phyloP scores from a whole-genome alignment of 2,888 invertebrate genomes.

The Oeneis ivallda region DNA sequence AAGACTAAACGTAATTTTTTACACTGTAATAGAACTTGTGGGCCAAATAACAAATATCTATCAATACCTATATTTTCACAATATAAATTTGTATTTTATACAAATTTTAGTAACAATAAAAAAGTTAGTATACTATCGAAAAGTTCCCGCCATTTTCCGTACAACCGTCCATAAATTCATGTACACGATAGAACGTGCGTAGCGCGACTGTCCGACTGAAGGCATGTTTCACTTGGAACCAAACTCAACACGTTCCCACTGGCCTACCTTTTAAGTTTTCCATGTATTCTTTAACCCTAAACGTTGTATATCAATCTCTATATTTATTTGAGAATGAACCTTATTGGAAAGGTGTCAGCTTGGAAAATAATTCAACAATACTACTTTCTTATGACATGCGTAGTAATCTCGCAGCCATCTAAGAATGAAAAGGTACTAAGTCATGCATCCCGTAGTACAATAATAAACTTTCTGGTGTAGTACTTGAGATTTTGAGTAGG shows the following conservation, averaged over 20 bases:
- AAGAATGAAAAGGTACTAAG: conserved; percentile 32
- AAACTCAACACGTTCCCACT: conserved; percentile 64
- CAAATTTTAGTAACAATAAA: conserved; percentile 43
- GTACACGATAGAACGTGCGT: conserved; percentile 69
- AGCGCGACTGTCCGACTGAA: conserved; percentile 76
- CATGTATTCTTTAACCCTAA: conserved; percentile 39
- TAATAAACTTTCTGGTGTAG: conserved; percentile 39
- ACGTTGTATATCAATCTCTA: conserved; percentile 42
- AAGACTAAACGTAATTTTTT: background rate
- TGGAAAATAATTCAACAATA: conserved; percentile 39
- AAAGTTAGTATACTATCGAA: conserved; percentile 63
- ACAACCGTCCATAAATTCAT: conserved; percentile 50
- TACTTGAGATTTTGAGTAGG: conserved; percentile 46
- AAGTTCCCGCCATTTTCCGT: conserved; percentile 70
- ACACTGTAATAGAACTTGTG: background rate
- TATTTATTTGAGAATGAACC: conserved; percentile 26
- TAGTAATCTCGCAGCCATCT: conserved; percentile 10
- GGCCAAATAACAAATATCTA: background rate
- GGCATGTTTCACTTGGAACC: conserved; percentile 61
- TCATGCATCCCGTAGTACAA: conserved; percentile 29
- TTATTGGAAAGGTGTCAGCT: background rate
- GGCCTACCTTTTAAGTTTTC: conserved; percentile 76
- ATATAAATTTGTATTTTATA: too few species aligned
- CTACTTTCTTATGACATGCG: conserved; percentile 34
- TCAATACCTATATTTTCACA: background rate